A percentile compares a stretch with the other conserved stretches of the same genome.
Evolutionary conservation across 2,888 invertebrate species (phyloP).

Genomic region (Drosophila pseudotalamancana): DNA sequence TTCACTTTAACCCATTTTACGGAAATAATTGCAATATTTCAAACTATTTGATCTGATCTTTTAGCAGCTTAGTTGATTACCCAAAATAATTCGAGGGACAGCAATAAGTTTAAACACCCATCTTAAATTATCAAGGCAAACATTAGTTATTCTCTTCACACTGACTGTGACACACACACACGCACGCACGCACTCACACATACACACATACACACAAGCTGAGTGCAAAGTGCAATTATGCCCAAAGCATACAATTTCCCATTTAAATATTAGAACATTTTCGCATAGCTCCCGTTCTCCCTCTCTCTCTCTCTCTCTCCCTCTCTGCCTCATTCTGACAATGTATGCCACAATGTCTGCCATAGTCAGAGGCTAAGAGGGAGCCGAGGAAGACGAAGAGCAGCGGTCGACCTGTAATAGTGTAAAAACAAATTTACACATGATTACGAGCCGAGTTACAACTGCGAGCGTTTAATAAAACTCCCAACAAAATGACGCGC

Average conservation of each 20-base stretch:
- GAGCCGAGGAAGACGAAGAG: neutral
- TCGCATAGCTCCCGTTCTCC: no score
- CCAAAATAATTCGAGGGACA: conserved; percentile 4
- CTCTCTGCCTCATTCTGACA: conserved; percentile 34
- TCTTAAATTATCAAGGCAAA: conserved; percentile 41
- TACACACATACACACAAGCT: neutral
- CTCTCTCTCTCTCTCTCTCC: no score
- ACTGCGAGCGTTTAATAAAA: conserved; percentile 76
- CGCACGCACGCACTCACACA: neutral
- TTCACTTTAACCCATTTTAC: neutral
- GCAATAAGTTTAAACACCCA: neutral
- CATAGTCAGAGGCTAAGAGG: conserved; percentile 13
- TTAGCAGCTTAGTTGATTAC: conserved; percentile 1
- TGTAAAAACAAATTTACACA: conserved; percentile 80
- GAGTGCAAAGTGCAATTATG: conserved; percentile 59
- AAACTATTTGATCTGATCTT: neutral
- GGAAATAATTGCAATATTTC: neutral
- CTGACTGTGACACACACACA: no score
- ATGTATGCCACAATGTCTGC: conserved; percentile 31
- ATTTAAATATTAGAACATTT: conserved; percentile 75
- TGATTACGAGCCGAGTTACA: conserved; percentile 70
- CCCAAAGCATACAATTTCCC: conserved; percentile 61
- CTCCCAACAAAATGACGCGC: conserved; percentile 80
- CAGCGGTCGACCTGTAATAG: conserved; percentile 29
- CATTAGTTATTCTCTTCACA: conserved; percentile 22